Percentiles rank a stretch among this genome's conserved stretches.
These are phyloP conservation scores for Montipora sp. DNA, from an alignment of 64 coral and sea anemone species.

Conservation along the genomic window DNA sequence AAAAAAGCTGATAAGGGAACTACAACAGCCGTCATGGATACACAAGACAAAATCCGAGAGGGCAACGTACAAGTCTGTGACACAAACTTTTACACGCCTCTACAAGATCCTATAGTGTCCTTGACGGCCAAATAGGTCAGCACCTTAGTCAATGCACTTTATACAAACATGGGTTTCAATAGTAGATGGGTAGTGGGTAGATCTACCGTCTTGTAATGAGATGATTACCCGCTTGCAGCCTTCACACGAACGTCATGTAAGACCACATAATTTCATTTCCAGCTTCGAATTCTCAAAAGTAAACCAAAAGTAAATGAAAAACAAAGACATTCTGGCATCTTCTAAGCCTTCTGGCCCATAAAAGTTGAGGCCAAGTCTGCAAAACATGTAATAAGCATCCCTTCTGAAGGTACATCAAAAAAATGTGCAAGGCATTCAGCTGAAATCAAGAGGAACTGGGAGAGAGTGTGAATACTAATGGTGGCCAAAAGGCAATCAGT, in stretches of 20 bases:
- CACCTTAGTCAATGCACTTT: too few relatives aligned
- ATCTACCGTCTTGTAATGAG: constrained; percentile 44
- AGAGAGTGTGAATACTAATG: background rate
- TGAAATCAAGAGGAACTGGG: background rate
- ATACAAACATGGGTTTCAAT: constrained; percentile 14
- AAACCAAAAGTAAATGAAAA: background rate
- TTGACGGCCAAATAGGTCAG: too few relatives aligned
- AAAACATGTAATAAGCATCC: constrained; percentile 4
- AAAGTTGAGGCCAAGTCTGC: constrained; percentile 2
- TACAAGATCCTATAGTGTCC: too few relatives aligned
- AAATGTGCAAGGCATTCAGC: constrained; percentile 22
- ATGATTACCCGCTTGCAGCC: constrained; percentile 22
- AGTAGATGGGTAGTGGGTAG: constrained; percentile 41
- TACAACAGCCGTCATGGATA: too few relatives aligned
- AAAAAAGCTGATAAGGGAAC: too few relatives aligned
- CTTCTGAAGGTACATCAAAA: background rate
- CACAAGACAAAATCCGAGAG: too few relatives aligned
- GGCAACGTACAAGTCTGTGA: too few relatives aligned
- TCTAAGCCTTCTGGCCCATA: background rate
- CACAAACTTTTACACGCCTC: too few relatives aligned
- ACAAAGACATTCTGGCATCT: constrained; percentile 3
- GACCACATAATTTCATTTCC: constrained; percentile 1
- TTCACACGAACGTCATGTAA: background rate
- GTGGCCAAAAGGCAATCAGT: background rate
- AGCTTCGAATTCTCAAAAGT: constrained; percentile 12